A percentile compares a stretch with the other conserved stretches of the same genome.
Evolutionary conservation across 2,888 invertebrate genomes (phyloP).

Genomic region (Andrena bucephala): DNA sequence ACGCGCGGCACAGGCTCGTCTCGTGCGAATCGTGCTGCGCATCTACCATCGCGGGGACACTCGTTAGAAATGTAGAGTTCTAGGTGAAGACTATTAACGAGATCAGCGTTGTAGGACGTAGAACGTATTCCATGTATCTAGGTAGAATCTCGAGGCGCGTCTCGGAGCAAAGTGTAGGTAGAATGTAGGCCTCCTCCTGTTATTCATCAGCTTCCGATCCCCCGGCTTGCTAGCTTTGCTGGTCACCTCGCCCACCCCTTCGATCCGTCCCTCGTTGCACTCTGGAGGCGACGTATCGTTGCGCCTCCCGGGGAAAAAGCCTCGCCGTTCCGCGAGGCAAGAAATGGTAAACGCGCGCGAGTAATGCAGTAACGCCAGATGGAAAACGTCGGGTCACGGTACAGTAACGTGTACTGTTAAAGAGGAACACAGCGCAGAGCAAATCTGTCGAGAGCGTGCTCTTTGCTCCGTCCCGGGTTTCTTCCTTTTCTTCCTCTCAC

Average conservation of each 20-base stretch:
- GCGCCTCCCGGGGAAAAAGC: slow-evolving; percentile 27
- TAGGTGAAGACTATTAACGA: slow-evolving; percentile 18
- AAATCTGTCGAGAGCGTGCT: slow-evolving; percentile 54
- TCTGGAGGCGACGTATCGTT: slow-evolving; percentile 26
- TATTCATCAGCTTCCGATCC: background rate
- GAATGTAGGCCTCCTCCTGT: background rate
- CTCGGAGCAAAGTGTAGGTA: background rate
- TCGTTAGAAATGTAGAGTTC: slow-evolving; percentile 45
- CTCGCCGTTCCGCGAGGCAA: slow-evolving; percentile 31
- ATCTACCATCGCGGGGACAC: slow-evolving; percentile 26
- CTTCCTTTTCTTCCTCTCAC: slow-evolving; percentile 19
- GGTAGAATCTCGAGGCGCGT: background rate
- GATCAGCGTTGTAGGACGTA: background rate
- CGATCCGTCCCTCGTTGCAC: background rate
- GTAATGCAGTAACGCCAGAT: slow-evolving; percentile 69
- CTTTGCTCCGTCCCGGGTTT: slow-evolving; percentile 26
- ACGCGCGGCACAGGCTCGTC: slow-evolving; percentile 24
- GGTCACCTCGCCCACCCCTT: background rate
- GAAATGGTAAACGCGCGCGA: slow-evolving; percentile 47
- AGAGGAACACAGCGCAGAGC: slow-evolving; percentile 58
- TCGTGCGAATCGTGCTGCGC: slow-evolving; percentile 51
- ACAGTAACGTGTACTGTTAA: slow-evolving; percentile 82
- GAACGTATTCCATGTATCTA: background rate
- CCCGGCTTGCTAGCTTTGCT: background rate
- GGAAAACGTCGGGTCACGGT: slow-evolving; percentile 79